These are phyloP conservation scores for Clarias fuscus DNA, from an alignment of 2,797 vertebrate species.

Conservation along the genomic window DNA sequence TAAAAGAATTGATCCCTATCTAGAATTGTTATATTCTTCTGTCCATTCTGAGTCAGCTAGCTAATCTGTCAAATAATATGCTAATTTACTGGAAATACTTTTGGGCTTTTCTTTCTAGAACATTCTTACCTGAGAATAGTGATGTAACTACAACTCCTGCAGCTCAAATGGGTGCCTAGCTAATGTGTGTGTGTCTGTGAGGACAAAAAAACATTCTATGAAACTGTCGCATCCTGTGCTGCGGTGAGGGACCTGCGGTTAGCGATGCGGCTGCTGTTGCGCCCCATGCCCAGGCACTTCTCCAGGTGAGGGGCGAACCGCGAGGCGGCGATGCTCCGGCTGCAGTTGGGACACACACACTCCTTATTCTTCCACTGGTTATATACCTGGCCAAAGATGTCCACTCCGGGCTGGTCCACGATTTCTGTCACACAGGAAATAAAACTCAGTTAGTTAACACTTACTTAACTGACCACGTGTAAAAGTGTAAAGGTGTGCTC, in stretches of 20 bases:
- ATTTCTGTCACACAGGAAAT: constrained; percentile 77
- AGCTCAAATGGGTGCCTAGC: background rate
- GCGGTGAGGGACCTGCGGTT: constrained; percentile 81
- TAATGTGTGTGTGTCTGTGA: too few relatives aligned
- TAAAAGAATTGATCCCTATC: background rate
- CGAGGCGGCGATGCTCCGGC: constrained; percentile 92
- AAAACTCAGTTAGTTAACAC: background rate
- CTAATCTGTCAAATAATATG: background rate
- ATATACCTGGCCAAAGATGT: constrained; percentile 97
- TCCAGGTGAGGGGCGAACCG: constrained; percentile 96
- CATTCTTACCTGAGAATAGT: background rate
- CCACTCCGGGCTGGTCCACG: constrained; percentile 95
- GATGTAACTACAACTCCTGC: background rate
- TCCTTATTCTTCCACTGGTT: constrained; percentile 99
- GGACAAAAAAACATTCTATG: background rate
- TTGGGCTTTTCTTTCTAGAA: background rate
- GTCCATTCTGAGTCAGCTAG: too few relatives aligned
- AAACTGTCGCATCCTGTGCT: too few relatives aligned
- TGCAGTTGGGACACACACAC: constrained; percentile 97
- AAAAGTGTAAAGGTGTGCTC: too few relatives aligned
- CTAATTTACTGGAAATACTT: background rate
- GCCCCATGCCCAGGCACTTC: constrained; percentile 97
- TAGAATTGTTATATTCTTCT: background rate
- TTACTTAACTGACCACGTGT: background rate
- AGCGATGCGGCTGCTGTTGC: constrained; percentile 97